phyloP scores from a whole-genome alignment of 1,140 invertebrate species.

The Cherax destructor region DNA sequence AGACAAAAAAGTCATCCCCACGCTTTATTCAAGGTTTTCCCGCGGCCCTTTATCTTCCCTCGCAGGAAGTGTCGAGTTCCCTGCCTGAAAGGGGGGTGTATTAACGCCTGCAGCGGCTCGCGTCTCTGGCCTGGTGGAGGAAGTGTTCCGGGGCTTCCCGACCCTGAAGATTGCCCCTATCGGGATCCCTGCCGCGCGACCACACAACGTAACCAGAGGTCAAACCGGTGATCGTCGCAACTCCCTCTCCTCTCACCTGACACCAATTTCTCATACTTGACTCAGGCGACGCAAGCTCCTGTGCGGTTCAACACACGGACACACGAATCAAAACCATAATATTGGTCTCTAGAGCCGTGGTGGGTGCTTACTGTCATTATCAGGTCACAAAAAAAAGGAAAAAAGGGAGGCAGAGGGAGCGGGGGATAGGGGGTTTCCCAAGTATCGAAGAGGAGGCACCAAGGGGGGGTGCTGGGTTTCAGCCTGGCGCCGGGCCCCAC shows the following conservation, averaged over 20 bases:
- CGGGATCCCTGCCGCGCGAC: neutral
- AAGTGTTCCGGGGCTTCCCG: neutral
- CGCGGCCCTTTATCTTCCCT: neutral
- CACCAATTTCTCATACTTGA: neutral
- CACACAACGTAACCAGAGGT: neutral
- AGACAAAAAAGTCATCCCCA: neutral
- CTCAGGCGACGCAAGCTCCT: too few species aligned
- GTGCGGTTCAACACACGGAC: neutral
- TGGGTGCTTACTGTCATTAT: neutral
- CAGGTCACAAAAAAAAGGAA: neutral
- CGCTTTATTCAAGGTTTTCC: neutral
- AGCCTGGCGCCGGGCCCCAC: conserved; percentile 9
- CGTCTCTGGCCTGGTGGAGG: neutral
- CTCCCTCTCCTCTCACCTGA: neutral
- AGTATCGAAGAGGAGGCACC: neutral
- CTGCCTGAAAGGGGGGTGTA: too few species aligned
- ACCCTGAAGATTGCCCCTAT: too few species aligned
- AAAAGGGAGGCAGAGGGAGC: neutral
- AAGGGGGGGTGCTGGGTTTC: neutral
- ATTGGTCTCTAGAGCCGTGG: neutral
- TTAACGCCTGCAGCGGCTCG: neutral
- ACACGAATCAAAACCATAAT: neutral
- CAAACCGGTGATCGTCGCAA: neutral
- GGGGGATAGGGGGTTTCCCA: neutral
- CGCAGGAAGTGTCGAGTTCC: neutral